These are phyloP conservation scores for Oscheius sp. DNA, from an alignment of 2,888 invertebrate species.

Conservation along the genomic window DNA sequence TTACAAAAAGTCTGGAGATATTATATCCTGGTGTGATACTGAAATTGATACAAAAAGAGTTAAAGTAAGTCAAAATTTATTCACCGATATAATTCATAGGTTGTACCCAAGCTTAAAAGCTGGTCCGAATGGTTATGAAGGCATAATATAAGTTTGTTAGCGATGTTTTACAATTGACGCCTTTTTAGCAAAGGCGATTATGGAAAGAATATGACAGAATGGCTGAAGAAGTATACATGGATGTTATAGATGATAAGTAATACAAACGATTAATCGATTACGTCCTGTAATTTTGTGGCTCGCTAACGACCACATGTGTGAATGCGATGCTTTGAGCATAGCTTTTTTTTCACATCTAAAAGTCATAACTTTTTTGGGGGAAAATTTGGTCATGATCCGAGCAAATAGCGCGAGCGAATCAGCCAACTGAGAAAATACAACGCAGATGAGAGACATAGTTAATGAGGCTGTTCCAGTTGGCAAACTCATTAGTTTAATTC, in stretches of 20 bases:
- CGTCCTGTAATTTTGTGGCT: slow-evolving; percentile 27
- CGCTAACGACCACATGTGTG: slow-evolving; percentile 28
- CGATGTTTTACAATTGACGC: no score
- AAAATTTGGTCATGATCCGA: no score
- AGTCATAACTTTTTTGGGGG: no score
- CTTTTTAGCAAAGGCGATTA: not conserved
- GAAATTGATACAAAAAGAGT: slow-evolving; percentile 14
- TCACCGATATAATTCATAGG: slow-evolving; percentile 4
- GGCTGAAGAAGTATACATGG: not conserved
- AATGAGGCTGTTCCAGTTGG: no score
- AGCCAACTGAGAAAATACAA: no score
- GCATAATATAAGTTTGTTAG: no score
- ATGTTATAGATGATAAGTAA: not conserved
- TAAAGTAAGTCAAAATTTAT: not conserved
- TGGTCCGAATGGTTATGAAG: not conserved
- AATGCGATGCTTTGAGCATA: slow-evolving; percentile 36
- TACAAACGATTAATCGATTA: slow-evolving; percentile 38
- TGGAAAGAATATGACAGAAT: not conserved
- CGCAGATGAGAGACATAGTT: no score
- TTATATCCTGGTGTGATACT: slow-evolving; percentile 14
- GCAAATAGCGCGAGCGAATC: no score
- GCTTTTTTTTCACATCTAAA: slow-evolving; percentile 42
- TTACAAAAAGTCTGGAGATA: not conserved
- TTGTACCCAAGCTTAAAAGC: not conserved
- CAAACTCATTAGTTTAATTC: no score